Evolutionary conservation across 92 coral and sea anemone species (phyloP), one percentile per base, ranked within the genome.

Genomic region (Epizoanthus ramosus): DNA sequence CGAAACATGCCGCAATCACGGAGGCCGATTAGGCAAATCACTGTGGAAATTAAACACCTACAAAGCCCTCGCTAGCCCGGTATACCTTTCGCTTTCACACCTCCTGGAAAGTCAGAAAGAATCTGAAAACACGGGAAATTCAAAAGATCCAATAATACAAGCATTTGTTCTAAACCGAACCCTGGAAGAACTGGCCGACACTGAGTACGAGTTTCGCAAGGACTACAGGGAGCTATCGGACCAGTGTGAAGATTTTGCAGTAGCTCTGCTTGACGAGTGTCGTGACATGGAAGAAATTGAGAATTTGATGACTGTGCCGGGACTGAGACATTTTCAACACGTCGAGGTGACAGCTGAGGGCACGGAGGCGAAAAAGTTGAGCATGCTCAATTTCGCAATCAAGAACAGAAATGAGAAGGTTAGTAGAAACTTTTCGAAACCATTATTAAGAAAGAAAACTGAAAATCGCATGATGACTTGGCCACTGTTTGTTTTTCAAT

Each of bases 281-380:
- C 93, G 92, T 25, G 75, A 91, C 90, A 93, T 91, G 98, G 83
- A 83, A 14, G 98, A 95, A 83, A 93, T 95, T 10, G 73, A 85
- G 16, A 83, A 81, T 53, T 60, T 92, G 23, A 92, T 92, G 97
- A 85, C 79, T 69, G 89, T 92, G 2, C 97, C 97, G n/a, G 89
- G 83, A 16, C 57, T 90, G 19, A 85, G 85, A n/a, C 63, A 82
- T 28, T 43, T 92, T 54, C 56, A 89, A 60, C 81, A 89, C n/a
- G 85, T 92, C 19, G 79, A 89, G 54, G 90, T 90, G n/a, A 74
- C 83, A 10, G 87, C 90, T 8, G 57, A 39, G 22, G 73, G 66
- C 12, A 71, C 66, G 53, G 85, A 86, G 60, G 87, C 93, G 9
- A 92, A 90, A 41, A 84, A 66, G 86, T 85, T 92, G 13, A 90